Evolutionary conservation across 2,888 invertebrate genomes (phyloP).

Genomic region (Ceramica pisi): DNA sequence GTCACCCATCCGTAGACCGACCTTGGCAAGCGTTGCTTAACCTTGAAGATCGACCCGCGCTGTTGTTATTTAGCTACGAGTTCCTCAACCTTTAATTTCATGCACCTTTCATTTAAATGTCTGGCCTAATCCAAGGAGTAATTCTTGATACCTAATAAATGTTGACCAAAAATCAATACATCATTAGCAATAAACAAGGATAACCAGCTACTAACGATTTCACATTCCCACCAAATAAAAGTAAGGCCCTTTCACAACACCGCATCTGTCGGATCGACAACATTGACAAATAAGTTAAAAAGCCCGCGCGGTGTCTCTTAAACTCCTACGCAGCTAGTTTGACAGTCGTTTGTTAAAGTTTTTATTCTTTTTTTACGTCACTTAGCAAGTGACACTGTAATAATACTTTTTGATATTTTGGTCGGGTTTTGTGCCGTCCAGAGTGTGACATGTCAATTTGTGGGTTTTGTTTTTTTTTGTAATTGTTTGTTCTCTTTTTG

Average conservation of each 20-base stretch:
- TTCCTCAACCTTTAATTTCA: too few species aligned
- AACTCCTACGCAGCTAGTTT: conserved; percentile 64
- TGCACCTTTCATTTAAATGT: not conserved
- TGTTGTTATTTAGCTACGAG: too few species aligned
- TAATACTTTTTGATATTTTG: conserved; percentile 66
- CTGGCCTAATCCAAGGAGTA: not conserved
- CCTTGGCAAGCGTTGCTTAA: too few species aligned
- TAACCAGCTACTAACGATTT: conserved; percentile 16
- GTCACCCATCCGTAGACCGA: too few species aligned
- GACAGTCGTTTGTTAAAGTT: conserved; percentile 67
- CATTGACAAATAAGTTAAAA: conserved; percentile 69
- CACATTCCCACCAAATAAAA: conserved; percentile 42
- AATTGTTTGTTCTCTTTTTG: conserved; percentile 28
- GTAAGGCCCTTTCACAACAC: conserved; percentile 53
- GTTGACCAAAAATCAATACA: not conserved
- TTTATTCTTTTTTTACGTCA: conserved; percentile 65
- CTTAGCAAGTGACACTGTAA: conserved; percentile 66
- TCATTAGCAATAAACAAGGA: conserved; percentile 25
- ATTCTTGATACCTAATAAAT: not conserved
- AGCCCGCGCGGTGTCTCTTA: conserved; percentile 61
- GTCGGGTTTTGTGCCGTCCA: conserved; percentile 57
- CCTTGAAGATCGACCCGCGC: too few species aligned
- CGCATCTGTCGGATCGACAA: conserved; percentile 58
- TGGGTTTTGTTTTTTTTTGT: conserved; percentile 22
- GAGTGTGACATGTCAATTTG: conserved; percentile 64